phyloP scores from a whole-genome alignment of 2,113 vertebrate genomes.

The Leptocoma aspasia region DNA sequence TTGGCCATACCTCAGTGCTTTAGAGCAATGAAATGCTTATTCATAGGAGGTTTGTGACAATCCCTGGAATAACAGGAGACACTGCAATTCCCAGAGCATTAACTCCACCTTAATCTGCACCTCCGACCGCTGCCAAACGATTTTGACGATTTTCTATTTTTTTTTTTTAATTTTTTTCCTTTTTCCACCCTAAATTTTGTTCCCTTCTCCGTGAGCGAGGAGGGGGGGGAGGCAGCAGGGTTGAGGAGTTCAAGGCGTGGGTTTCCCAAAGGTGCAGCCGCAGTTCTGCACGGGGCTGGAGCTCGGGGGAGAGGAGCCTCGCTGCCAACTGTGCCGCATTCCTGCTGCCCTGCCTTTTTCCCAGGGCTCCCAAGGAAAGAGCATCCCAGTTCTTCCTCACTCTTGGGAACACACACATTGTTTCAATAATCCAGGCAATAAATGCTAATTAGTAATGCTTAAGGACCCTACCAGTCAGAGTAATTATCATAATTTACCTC shows the following conservation, averaged over 20 bases:
- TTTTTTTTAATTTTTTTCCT: rapidly evolving
- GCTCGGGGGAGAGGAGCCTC: background rate
- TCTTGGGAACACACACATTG: slow-evolving; percentile 74
- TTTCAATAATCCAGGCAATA: slow-evolving; percentile 82
- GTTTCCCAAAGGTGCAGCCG: background rate
- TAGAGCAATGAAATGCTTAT: background rate
- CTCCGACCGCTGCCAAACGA: rapidly evolving
- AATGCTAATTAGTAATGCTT: slow-evolving; percentile 83
- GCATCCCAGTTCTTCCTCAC: slow-evolving; percentile 69
- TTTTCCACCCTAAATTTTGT: background rate
- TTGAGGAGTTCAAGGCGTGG: background rate
- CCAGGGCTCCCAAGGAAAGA: slow-evolving; percentile 71
- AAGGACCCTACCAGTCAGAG: slow-evolving; percentile 75
- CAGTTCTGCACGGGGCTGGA: background rate
- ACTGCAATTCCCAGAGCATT: background rate
- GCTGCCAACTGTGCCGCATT: background rate
- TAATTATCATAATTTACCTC: slow-evolving; percentile 82
- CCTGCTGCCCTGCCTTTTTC: slow-evolving; percentile 55
- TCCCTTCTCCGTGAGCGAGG: rapidly evolving
- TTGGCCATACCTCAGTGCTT: background rate
- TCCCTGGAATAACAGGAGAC: background rate
- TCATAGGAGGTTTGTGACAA: rapidly evolving
- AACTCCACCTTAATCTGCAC: background rate
- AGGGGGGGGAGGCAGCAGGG: background rate
- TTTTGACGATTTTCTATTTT: background rate